Evolutionary conservation across 2,888 invertebrate genomes (phyloP).

Genomic region (Glaucopsyche alexis): DNA sequence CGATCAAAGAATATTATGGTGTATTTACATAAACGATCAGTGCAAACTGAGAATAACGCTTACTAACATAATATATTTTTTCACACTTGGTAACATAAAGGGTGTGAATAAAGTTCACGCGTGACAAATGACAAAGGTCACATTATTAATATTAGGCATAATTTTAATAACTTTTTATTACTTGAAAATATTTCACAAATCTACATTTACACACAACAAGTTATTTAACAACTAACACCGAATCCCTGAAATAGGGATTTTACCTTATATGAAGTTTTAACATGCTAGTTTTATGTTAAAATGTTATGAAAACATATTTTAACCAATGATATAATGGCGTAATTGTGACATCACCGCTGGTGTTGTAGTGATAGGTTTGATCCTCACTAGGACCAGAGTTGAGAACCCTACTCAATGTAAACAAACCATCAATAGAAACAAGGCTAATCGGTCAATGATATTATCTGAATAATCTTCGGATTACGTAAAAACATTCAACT

Average conservation of each 20-base stretch:
- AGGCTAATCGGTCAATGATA: slow-evolving; percentile 26
- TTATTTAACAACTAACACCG: background rate
- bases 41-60: background rate
- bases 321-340: background rate
- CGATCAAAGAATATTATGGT: background rate
- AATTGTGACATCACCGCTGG: background rate
- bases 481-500: slow-evolving; percentile 1
- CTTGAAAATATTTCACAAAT: background rate
- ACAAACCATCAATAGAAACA: slow-evolving; percentile 12
- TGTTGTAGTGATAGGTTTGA: background rate
- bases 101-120: slow-evolving; percentile 12
- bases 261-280: background rate
- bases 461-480: background rate
- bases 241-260: background rate
- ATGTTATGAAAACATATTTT: no score
- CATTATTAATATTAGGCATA: background rate
- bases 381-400: background rate
- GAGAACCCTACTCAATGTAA: background rate
- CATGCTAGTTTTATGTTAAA: no score
- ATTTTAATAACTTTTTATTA: background rate
- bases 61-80: slow-evolving; percentile 19
- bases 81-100: background rate
- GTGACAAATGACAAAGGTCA: slow-evolving; percentile 8
- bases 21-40: background rate
- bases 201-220: no score